phyloP scores from a whole-genome alignment of 2,888 invertebrate genomes.

The Euzophera pinguis region DNA sequence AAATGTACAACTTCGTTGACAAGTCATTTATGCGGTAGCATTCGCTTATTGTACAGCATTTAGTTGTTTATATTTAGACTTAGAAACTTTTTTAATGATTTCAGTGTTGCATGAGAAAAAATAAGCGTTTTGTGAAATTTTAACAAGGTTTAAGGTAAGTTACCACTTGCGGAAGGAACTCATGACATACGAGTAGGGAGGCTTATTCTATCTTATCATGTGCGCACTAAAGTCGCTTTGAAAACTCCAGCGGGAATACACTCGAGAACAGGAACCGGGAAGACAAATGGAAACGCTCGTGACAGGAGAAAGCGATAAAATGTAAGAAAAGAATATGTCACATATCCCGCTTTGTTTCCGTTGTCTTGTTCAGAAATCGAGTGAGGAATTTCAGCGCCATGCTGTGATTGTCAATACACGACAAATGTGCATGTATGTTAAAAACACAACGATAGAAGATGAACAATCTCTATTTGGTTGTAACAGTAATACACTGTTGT shows the following conservation, averaged over 20 bases:
- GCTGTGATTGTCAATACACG: background rate
- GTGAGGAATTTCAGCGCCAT: background rate
- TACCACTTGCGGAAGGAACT: slow-evolving; percentile 24
- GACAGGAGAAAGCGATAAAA: slow-evolving; percentile 45
- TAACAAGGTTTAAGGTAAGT: slow-evolving; percentile 3
- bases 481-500: too few species aligned
- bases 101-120: too few species aligned
- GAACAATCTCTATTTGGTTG: too few species aligned
- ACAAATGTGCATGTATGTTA: too few species aligned
- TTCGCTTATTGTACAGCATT: too few species aligned
- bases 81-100: too few species aligned
- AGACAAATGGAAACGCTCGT: slow-evolving; percentile 61
- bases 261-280: slow-evolving; percentile 35
- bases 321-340: slow-evolving; percentile 40
- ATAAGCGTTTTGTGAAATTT: too few species aligned
- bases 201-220: slow-evolving; percentile 66
- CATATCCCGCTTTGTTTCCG: slow-evolving; percentile 13
- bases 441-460: too few species aligned
- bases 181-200: slow-evolving; percentile 61
- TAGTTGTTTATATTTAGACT: too few species aligned
- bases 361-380: background rate
- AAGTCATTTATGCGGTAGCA: too few species aligned
- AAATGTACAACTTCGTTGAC: too few species aligned
- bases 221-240: slow-evolving; percentile 60
- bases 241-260: slow-evolving; percentile 62